phyloP scores from a whole-genome alignment of 2,113 vertebrate species.

The Gnathonemus longibarbis region DNA sequence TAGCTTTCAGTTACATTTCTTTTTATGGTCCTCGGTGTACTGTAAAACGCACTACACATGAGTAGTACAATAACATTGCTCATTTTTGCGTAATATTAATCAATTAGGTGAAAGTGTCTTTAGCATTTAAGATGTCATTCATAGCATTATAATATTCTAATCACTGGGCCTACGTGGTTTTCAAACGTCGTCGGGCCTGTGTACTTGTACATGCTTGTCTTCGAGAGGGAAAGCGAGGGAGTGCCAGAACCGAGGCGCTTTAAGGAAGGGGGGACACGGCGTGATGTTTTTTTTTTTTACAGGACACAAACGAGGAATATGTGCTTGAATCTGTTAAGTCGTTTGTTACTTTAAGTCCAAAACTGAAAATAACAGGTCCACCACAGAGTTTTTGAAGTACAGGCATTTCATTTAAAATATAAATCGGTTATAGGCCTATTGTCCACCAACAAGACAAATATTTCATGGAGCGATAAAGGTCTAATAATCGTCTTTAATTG shows the following conservation, averaged over 20 bases:
- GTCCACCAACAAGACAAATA: not conserved
- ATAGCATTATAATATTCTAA: not conserved
- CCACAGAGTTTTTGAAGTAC: not conserved
- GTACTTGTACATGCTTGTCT: slow-evolving; percentile 10
- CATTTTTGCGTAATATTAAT: not conserved
- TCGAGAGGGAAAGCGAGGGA: not conserved
- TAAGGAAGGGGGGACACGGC: not conserved
- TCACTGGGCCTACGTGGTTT: not conserved
- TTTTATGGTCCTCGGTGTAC: not conserved
- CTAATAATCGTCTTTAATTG: slow-evolving; percentile 20
- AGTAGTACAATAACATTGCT: not conserved
- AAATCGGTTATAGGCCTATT: not conserved
- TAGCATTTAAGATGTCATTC: not conserved
- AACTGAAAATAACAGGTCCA: not conserved
- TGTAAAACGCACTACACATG: not conserved
- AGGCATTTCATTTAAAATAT: not conserved
- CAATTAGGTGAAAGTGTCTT: not conserved
- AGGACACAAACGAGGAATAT: not conserved
- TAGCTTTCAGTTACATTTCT: not conserved
- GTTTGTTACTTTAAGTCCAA: not conserved
- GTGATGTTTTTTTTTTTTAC: not conserved
- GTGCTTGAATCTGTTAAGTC: not conserved
- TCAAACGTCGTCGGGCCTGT: not conserved
- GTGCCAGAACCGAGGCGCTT: not conserved
- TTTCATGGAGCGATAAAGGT: slow-evolving; percentile 4